Percentiles rank a stretch among this genome's conserved stretches.
These are phyloP conservation scores for Melanogrammus aeglefinus DNA, from an alignment of 2,797 vertebrate genomes.

Conservation along the genomic window DNA sequence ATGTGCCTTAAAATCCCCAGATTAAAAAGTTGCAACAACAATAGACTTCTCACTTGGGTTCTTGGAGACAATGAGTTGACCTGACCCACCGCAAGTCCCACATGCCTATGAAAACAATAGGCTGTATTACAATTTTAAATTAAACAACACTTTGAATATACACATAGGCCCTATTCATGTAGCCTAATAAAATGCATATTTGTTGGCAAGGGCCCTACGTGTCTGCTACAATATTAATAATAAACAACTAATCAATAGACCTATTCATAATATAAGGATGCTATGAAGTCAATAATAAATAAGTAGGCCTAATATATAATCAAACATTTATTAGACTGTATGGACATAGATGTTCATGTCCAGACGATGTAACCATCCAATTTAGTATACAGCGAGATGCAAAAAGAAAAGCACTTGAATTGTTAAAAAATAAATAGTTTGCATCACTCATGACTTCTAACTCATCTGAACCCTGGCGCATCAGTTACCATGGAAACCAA, in stretches of 20 bases:
- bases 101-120: not conserved
- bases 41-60: conserved; percentile 66
- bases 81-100: conserved; percentile 33
- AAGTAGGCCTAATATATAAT: not conserved
- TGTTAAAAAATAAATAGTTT: not conserved
- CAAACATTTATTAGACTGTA: not conserved
- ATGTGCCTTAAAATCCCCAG: conserved; percentile 70
- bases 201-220: not conserved
- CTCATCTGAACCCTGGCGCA: not conserved
- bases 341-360: not conserved
- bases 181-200: not conserved
- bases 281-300: not conserved
- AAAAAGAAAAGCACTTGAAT: not conserved
- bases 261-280: not conserved
- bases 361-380: not conserved
- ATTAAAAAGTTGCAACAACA: conserved; percentile 73
- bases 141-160: not conserved
- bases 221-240: conserved; percentile 14
- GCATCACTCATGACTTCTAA: conserved; percentile 6
- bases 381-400: not conserved
- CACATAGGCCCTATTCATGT: not conserved
- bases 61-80: conserved; percentile 50
- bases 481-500: conserved; percentile 45
- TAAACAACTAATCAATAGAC: not conserved
- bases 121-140: not conserved